phyloP scores from a whole-genome alignment of 2,113 vertebrate species.

The Equus quagga region DNA sequence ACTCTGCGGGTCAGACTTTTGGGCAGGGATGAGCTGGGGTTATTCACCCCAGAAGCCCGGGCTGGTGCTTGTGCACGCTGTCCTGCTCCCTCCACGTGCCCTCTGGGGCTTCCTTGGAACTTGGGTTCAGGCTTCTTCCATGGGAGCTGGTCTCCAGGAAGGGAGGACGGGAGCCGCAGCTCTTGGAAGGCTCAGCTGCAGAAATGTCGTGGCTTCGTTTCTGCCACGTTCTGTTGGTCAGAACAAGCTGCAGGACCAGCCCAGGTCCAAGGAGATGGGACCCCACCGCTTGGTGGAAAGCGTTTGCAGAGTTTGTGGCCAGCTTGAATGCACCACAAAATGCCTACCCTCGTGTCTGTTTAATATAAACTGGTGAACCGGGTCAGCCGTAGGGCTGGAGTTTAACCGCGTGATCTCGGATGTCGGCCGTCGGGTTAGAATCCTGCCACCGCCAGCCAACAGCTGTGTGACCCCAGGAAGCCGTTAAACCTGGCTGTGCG shows the following conservation, averaged over 20 bases:
- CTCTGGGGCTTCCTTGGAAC: not conserved
- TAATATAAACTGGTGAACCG: too few relatives aligned
- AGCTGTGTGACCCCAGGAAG: not conserved
- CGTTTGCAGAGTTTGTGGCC: too few relatives aligned
- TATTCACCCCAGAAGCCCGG: not conserved
- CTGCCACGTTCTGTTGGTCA: not conserved
- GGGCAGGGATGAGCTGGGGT: not conserved
- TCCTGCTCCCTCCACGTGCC: fast-evolving
- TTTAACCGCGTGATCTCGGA: not conserved
- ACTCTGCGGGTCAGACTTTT: not conserved
- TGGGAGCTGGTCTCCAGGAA: not conserved
- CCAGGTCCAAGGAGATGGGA: too few relatives aligned
- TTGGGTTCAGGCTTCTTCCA: not conserved
- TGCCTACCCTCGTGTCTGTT: not conserved
- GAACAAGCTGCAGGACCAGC: fast-evolving
- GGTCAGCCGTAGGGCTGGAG: fast-evolving
- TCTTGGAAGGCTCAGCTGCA: not conserved
- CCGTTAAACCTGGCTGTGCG: too few relatives aligned
- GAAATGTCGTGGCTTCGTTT: fast-evolving
- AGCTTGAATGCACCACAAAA: fast-evolving
- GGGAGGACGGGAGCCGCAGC: fast-evolving
- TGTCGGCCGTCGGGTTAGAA: not conserved
- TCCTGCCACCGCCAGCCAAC: not conserved
- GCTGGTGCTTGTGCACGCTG: not conserved
- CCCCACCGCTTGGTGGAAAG: not conserved